phyloP scores from a whole-genome alignment of 2,113 vertebrate species.

The Leptosomus discolor region DNA sequence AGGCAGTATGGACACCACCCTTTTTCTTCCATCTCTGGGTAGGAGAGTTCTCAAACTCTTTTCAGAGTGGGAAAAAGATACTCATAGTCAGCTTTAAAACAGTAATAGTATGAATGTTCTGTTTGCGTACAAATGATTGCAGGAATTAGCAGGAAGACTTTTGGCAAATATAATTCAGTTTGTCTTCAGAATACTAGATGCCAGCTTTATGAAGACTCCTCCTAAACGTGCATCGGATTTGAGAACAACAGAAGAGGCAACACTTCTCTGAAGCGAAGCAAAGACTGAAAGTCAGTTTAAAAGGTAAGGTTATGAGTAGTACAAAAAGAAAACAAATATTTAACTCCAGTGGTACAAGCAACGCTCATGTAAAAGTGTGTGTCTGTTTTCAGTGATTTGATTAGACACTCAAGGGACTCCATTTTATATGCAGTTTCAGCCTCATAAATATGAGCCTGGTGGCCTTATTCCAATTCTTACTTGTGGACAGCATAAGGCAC shows the following conservation, averaged over 20 bases:
- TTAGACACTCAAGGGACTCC: not conserved
- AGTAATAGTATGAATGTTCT: not conserved
- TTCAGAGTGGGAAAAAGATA: not conserved
- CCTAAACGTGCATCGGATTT: not conserved
- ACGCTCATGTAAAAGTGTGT: fast-evolving
- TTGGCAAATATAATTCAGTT: not conserved
- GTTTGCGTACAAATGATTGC: not conserved
- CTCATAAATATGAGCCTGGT: fast-evolving
- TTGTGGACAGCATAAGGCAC: not conserved
- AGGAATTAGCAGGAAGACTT: not conserved
- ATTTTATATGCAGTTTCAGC: not conserved
- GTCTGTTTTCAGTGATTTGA: not conserved
- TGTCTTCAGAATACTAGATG: not conserved
- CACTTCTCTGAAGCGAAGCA: not conserved
- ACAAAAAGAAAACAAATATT: not conserved
- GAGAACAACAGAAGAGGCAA: not conserved
- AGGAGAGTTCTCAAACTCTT: not conserved
- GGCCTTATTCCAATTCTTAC: not conserved
- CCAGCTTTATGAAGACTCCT: not conserved
- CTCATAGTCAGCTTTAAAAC: not conserved
- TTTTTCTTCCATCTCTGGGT: not conserved
- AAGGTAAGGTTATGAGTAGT: not conserved
- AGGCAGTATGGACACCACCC: fast-evolving
- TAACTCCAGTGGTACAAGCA: not conserved
- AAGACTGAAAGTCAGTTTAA: not conserved